A percentile compares a stretch with the other conserved stretches of the same genome.
These are phyloP conservation scores for Phasia obesa DNA, from an alignment of 2,888 invertebrate species.

Conservation along the genomic window DNA sequence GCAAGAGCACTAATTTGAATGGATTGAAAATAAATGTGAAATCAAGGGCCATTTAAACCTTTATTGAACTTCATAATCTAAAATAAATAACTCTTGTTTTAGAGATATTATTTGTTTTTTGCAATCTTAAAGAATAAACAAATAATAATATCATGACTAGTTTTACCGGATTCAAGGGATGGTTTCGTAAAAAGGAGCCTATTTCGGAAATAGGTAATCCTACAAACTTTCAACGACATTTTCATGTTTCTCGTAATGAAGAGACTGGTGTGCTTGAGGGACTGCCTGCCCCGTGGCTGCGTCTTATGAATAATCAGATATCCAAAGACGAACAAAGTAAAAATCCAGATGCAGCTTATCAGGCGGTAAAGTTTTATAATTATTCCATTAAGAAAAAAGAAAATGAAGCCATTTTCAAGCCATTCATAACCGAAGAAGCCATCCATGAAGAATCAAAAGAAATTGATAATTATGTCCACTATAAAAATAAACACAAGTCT, in stretches of 20 bases:
- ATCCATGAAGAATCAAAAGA: constrained; percentile 92
- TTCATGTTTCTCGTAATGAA: constrained; percentile 93
- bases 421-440: constrained; percentile 90
- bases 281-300: constrained; percentile 91
- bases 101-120: neutral
- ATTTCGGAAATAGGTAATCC: constrained; percentile 88
- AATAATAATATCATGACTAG: constrained; percentile 75
- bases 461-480: constrained; percentile 89
- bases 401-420: constrained; percentile 88
- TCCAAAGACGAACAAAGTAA: constrained; percentile 93
- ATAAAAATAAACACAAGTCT: constrained; percentile 88
- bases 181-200: constrained; percentile 82
- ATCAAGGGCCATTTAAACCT: constrained; percentile 10
- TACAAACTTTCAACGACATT: constrained; percentile 91
- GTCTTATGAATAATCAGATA: constrained; percentile 91
- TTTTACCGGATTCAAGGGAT: constrained; percentile 79
- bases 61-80: neutral
- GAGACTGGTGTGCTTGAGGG: constrained; percentile 93
- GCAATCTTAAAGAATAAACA: neutral
- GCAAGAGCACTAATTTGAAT: too few relatives aligned
- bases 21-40: too few relatives aligned
- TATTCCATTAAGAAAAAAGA: constrained; percentile 92
- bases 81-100: constrained; percentile 1
- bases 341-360: constrained; percentile 94
- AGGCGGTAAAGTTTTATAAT: constrained; percentile 95